Evolutionary conservation across 2,113 vertebrate species (phyloP), one percentile per base, ranked within the genome.

Genomic region (Tragelaphus imberbis): DNA sequence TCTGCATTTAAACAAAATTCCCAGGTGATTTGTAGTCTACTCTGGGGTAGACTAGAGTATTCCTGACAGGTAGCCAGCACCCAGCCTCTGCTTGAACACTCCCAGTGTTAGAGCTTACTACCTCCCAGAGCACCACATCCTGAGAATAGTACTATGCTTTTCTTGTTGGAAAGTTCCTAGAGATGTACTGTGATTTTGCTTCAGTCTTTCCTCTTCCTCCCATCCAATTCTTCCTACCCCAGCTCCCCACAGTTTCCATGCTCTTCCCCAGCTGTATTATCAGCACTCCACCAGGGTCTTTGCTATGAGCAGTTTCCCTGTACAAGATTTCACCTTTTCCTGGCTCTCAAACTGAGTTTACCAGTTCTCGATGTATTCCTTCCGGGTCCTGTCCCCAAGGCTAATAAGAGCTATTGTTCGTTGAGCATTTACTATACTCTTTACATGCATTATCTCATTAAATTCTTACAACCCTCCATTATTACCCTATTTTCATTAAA

Each of bases 391-490:
- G 30, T 90, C 55, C 6, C 15, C 86, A 81, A 80, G 86, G 40
- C 58, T 81, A 91, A 77, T 47, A 92, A 71, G 5, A 97, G 40
- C 61, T 90, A 63, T 27, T 79, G 7, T 82, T 95, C 87, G 25
- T 79, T 93, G 82, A 95, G 44, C 47, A 84, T 63, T 84, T 80
- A 80, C 71, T 88, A 28, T 87, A 25, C 91, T 49, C 11, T 90
- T 93, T 92, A 85, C 23, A 90, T 90, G 49, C 9, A 44, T 85
- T 56, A 91, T 88, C n/a, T 98, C 81, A 81, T 95, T 88, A 47
- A 84, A 94, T 47, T 49, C 11, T 77, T 40, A 91, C 27, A 84
- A 16, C n/a, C n/a, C 58, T 87, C 23, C 19, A 36, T 55, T 56
- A 84, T 84, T n/a, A 25, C 81, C 14, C 0, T 5, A 51, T 84